These are phyloP conservation scores for Spea bombifrons DNA, from an alignment of 2,113 vertebrate species.

Conservation along the genomic window DNA sequence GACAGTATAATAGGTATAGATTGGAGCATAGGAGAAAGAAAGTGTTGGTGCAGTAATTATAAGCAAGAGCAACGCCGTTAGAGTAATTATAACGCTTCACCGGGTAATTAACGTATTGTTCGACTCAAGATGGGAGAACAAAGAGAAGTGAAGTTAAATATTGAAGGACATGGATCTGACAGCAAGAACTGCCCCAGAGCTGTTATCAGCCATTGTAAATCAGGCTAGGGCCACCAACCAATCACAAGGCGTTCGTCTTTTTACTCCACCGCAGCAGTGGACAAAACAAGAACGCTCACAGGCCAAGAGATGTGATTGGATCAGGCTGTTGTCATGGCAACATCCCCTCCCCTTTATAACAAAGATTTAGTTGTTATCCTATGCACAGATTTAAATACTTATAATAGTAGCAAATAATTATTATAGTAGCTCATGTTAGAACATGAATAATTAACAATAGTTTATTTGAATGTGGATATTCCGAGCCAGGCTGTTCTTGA, in stretches of 20 bases:
- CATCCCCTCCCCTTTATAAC: background rate
- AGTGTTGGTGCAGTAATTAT: slow-evolving; percentile 82
- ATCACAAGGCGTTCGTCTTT: slow-evolving; percentile 15
- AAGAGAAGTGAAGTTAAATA: slow-evolving; percentile 81
- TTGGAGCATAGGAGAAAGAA: slow-evolving; percentile 73
- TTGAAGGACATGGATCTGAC: slow-evolving; percentile 78
- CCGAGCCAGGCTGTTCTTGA: too few relatives aligned
- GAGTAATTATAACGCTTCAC: slow-evolving; percentile 92
- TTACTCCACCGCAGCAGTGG: background rate
- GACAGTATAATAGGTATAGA: slow-evolving; percentile 83
- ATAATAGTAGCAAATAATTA: too few relatives aligned
- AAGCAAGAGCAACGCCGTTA: slow-evolving; percentile 78
- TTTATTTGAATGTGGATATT: too few relatives aligned
- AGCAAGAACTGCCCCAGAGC: slow-evolving; percentile 33
- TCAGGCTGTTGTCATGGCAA: background rate
- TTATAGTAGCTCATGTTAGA: too few relatives aligned
- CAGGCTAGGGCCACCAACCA: slow-evolving; percentile 15
- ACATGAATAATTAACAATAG: too few relatives aligned
- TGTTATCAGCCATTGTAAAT: slow-evolving; percentile 42
- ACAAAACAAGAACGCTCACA: background rate
- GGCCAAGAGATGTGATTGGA: slow-evolving; percentile 10
- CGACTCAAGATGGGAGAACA: slow-evolving; percentile 76
- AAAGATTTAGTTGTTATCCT: too few relatives aligned
- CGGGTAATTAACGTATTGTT: slow-evolving; percentile 88
- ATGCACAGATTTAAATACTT: too few relatives aligned